phyloP scores from a whole-genome alignment of 2,113 vertebrate genomes.

The Carassius auratus region DNA sequence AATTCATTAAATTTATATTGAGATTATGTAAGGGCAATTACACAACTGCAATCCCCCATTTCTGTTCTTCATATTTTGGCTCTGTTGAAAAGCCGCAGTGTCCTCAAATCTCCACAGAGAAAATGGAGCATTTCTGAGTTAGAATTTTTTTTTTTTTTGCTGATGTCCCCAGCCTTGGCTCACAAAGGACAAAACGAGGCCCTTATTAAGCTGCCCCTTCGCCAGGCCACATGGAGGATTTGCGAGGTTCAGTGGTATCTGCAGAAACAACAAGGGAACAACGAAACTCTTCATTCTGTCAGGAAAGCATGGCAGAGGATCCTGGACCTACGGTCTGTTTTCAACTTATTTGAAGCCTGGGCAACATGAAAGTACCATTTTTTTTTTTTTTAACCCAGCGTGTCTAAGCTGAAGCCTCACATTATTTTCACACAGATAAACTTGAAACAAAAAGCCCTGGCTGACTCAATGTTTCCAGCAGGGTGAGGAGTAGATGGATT shows the following conservation, averaged over 20 bases:
- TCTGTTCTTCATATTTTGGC: constrained; percentile 37
- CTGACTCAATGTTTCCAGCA: constrained; percentile 60
- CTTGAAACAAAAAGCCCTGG: constrained; percentile 49
- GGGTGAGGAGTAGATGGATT: constrained; percentile 1
- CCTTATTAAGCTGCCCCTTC: constrained; percentile 2
- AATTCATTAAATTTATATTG: constrained; percentile 19
- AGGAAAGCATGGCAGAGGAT: constrained; percentile 22
- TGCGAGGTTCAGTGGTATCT: constrained; percentile 23
- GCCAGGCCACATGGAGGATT: constrained; percentile 40
- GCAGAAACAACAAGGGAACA: constrained; percentile 36
- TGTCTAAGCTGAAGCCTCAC: constrained; percentile 10
- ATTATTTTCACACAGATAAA: constrained; percentile 51
- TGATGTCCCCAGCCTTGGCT: constrained; percentile 21
- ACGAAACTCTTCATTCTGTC: constrained; percentile 20
- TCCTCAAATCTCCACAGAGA: constrained; percentile 41
- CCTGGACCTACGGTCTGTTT: constrained; percentile 16
- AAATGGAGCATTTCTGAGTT: constrained; percentile 47
- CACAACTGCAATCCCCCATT: constrained; percentile 18
- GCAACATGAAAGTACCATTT: neutral
- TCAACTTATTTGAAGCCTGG: constrained; percentile 4
- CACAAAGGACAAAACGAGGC: constrained; percentile 22
- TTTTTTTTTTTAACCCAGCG: neutral
- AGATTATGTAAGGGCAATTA: constrained; percentile 41
- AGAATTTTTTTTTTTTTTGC: constrained; percentile 25
- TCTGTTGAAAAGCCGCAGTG: constrained; percentile 20